Percentiles rank a stretch among this genome's conserved stretches.
Evolutionary conservation across 2,888 invertebrate species (phyloP).

Genomic region (Drosophila longiperda): DNA sequence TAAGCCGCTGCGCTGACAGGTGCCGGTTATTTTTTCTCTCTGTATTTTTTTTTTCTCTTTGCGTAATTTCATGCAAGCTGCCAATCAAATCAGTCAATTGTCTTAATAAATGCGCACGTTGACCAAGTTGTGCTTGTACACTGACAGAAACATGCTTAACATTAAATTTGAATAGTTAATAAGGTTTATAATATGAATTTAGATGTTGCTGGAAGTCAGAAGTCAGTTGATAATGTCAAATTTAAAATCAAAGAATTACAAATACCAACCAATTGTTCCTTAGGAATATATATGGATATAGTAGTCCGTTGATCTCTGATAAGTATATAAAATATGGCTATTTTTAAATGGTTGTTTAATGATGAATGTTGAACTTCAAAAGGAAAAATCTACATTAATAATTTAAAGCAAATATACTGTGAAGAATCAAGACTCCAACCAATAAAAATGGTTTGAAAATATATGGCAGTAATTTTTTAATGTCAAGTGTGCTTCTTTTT

Average conservation of each 20-base stretch:
- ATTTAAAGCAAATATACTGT: background rate
- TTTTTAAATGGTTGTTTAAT: background rate
- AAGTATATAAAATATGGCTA: rapidly evolving
- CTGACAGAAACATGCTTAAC: background rate
- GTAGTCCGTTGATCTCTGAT: background rate
- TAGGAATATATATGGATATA: background rate
- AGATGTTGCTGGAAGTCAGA: no score
- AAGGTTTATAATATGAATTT: background rate
- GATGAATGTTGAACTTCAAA: background rate
- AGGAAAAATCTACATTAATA: background rate
- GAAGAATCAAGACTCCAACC: background rate
- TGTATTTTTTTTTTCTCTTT: slow-evolving; percentile 22
- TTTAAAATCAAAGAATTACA: background rate
- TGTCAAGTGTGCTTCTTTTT: rapidly evolving
- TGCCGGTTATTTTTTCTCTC: slow-evolving; percentile 22
- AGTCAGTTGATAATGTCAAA: no score
- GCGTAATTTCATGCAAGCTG: slow-evolving; percentile 78
- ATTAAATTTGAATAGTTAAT: background rate
- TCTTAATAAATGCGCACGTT: slow-evolving; percentile 79
- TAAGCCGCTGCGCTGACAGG: slow-evolving; percentile 70
- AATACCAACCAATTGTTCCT: background rate
- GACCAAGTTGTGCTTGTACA: slow-evolving; percentile 51
- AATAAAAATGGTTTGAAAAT: no score
- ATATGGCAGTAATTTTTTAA: no score
- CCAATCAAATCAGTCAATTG: slow-evolving; percentile 77